phyloP scores from a whole-genome alignment of 2,797 vertebrate species.

The Hypotaenidia okinawae region DNA sequence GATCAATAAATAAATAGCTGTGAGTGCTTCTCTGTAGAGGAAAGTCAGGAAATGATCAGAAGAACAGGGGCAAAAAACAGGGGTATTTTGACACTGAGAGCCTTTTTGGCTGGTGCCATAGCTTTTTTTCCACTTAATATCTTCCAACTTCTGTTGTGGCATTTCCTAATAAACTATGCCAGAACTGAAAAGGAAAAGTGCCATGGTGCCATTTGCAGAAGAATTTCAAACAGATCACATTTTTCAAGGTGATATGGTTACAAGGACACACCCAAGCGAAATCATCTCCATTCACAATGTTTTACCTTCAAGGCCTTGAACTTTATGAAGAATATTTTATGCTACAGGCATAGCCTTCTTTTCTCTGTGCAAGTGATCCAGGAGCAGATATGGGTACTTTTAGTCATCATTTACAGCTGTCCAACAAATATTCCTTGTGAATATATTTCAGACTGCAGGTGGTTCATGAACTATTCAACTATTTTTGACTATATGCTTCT shows the following conservation, averaged over 20 bases:
- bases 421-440: neutral
- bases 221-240: neutral
- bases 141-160: neutral
- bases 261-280: neutral
- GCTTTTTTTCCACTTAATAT: neutral
- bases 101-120: neutral
- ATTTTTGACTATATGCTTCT: neutral
- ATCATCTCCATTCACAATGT: neutral
- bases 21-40: neutral
- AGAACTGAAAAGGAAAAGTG: neutral
- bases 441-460: slow-evolving; percentile 48
- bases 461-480: slow-evolving; percentile 43
- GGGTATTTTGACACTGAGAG: neutral
- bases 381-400: neutral
- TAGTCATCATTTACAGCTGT: slow-evolving; percentile 25
- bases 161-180: neutral
- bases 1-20: slow-evolving; percentile 22
- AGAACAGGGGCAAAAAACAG: neutral
- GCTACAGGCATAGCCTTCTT: neutral
- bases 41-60: neutral
- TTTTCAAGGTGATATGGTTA: neutral
- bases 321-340: neutral
- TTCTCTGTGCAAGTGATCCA: neutral
- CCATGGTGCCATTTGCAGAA: neutral
- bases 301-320: neutral